Evolutionary conservation across 1,140 invertebrate species (phyloP), one percentile per base, ranked within the genome.

Genomic region (Drosophila quadrilineata): DNA sequence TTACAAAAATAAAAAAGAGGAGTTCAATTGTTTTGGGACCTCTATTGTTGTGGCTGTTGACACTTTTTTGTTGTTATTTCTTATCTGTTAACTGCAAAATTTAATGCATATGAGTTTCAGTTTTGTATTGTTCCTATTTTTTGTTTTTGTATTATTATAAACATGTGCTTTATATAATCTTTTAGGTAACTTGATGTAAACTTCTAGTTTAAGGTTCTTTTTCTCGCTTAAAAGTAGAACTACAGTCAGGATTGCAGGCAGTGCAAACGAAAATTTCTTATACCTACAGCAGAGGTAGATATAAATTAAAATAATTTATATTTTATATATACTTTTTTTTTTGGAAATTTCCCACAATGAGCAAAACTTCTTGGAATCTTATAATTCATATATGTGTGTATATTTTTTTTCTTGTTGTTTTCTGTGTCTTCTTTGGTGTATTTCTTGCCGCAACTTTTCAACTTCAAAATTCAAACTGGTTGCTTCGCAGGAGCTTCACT

Each of bases 21-120:
- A 77, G 62, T 54, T 67, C 50, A 58, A 72, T 76, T 60, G 45
- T 76, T 66, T 53, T 66, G 29, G n/a, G n/a, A n/a, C n/a, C n/a
- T n/a, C n/a, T n/a, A n/a, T n/a, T n/a, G n/a, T n/a, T n/a, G 35
- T 56, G 28, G 28, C 22, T 59, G 28, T 52, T 60, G 46, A 41
- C 19, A 31, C 38, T 52, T 54, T 43, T 26, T 28, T 43, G 10
- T 36, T 53, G 21, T 33, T 58, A n/a, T n/a, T n/a, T n/a, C n/a
- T 65, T 58, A 58, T 58, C 35, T 43, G 63, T 52, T 26, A 38
- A 52, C 63, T 28, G 38, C n/a, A 24, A 29, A 54, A 54, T 38
- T 43, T 38, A 28, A 63, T 52, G 31, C 36, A 50, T 56, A 56
- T 36, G 16, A 28, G 19, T n/a, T n/a, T n/a, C n/a, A n/a, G n/a